These are phyloP conservation scores for Aspidoscelis tigris DNA, from an alignment of 2,113 vertebrate genomes.

Conservation along the genomic window DNA sequence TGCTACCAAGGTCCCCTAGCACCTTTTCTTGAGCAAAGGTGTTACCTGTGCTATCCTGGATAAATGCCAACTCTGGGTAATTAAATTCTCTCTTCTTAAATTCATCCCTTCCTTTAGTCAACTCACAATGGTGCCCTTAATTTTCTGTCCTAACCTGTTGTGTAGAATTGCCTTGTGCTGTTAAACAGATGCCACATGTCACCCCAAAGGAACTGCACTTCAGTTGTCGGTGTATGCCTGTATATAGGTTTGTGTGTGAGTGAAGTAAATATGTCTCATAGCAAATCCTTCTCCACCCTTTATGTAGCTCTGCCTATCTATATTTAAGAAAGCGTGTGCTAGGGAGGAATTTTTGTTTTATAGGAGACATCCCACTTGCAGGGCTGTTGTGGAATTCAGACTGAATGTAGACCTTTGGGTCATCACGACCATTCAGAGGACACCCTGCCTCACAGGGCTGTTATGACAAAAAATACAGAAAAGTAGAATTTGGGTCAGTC, in stretches of 20 bases:
- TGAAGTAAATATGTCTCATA: neutral
- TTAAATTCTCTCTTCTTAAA: slow-evolving; percentile 71
- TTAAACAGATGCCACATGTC: slow-evolving; percentile 70
- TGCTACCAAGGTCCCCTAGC: slow-evolving; percentile 57
- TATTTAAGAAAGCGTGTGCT: no score
- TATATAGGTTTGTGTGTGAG: neutral
- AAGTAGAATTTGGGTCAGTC: no score
- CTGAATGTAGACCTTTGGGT: no score
- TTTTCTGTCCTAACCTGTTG: slow-evolving; percentile 61
- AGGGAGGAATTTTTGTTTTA: no score
- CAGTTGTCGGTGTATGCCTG: neutral
- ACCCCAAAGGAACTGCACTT: slow-evolving; percentile 56
- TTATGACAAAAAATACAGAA: no score
- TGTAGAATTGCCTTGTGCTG: slow-evolving; percentile 68
- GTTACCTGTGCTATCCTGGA: slow-evolving; percentile 68
- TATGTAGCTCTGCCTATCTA: neutral
- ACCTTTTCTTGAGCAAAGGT: slow-evolving; percentile 63
- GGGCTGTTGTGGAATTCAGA: no score
- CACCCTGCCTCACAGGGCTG: no score
- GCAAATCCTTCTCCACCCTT: neutral
- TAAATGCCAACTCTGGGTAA: slow-evolving; percentile 68
- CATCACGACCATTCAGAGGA: no score
- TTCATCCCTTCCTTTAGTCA: slow-evolving; percentile 59
- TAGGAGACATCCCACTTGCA: no score
- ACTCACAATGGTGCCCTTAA: slow-evolving; percentile 63